Conservation (phyloP, 2,888 invertebrate genomes). For the Euplagia quadripunctaria region DNA sequence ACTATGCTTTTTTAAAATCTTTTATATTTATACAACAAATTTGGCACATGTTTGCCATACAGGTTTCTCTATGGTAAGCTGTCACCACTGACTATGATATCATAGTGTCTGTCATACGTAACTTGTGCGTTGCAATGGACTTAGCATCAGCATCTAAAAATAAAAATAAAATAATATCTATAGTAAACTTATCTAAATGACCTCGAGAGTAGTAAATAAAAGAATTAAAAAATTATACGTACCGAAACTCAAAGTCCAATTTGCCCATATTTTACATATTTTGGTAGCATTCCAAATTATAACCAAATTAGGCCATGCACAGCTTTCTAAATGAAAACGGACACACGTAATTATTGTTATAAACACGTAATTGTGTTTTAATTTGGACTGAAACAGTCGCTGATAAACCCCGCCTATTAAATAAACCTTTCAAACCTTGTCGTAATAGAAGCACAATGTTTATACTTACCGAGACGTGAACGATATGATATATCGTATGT, state of each 20-base stretch:
- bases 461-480: slow-evolving; percentile 3
- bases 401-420: slow-evolving; percentile 52
- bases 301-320: slow-evolving; percentile 22
- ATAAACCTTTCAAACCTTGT: slow-evolving; percentile 55
- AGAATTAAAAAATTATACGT: no score
- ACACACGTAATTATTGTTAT: slow-evolving; percentile 46
- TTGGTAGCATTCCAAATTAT: slow-evolving; percentile 6
- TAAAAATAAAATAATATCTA: no score
- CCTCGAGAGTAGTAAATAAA: no score
- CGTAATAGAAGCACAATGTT: slow-evolving; percentile 33
- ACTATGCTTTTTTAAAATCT: neutral
- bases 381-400: slow-evolving; percentile 43
- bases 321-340: slow-evolving; percentile 38
- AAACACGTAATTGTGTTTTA: slow-evolving; percentile 51
- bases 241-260: neutral
- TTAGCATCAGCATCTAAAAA: no score
- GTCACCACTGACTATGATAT: no score
- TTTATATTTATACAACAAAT: no score
- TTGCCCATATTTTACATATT: slow-evolving; percentile 5
- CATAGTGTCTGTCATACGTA: no score
- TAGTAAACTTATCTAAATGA: no score
- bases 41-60: no score
- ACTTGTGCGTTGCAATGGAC: no score
- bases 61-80: no score
- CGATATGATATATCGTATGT: neutral